Evolutionary conservation across 2,113 vertebrate species (phyloP), one percentile per base, ranked within the genome.

Genomic region (Plectropomus leopardus): DNA sequence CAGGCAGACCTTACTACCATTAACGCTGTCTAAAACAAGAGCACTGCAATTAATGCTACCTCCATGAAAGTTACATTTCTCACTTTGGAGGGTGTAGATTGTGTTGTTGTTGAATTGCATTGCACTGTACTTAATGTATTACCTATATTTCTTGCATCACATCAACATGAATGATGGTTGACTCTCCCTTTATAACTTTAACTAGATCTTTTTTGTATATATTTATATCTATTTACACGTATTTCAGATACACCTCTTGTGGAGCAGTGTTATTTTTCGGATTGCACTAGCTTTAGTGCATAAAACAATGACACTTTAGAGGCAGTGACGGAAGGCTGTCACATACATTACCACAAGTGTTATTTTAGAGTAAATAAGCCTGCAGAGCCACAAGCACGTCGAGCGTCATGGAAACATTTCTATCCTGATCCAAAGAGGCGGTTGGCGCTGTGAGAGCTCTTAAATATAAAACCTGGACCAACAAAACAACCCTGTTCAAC

Each of bases 321-420:
- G 66, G 15, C 69, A 51, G n/a, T n/a, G n/a, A 36, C 16, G 21
- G 32, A 72, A 23, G 15, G n/a, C 42, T 60, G 21, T 26, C 50
- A 50, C 26, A 42, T 7, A 51, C 32, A 74, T 51, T 53, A 34
- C 28, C 24, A 66, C 23, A n/a, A 24, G 8, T 24, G 61, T 72
- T 53, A 66, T 70, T 59, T 89, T 54, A 17, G 54, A 59, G 44
- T 57, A 23, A 83, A 76, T 68, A 48, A 65, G 64, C 61, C 17
- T 51, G 70, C 50, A 73, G 44, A 78, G 59, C 30, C 47, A 76
- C 24, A 60, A 72, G 65, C 47, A 67, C 57, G 63, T 50, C 65
- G n/a, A 65, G 75, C 72, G 77, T 90, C 75, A 90, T 34, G 84
- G 84, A 92, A 84, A 82, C 75, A 70, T 75, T 69, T 74, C 24